A percentile compares a stretch with the other conserved stretches of the same genome.
These are phyloP conservation scores for human (Homo sapiens) DNA, from an alignment of 2,113 vertebrate genomes.

Conservation along the genomic window DNA sequence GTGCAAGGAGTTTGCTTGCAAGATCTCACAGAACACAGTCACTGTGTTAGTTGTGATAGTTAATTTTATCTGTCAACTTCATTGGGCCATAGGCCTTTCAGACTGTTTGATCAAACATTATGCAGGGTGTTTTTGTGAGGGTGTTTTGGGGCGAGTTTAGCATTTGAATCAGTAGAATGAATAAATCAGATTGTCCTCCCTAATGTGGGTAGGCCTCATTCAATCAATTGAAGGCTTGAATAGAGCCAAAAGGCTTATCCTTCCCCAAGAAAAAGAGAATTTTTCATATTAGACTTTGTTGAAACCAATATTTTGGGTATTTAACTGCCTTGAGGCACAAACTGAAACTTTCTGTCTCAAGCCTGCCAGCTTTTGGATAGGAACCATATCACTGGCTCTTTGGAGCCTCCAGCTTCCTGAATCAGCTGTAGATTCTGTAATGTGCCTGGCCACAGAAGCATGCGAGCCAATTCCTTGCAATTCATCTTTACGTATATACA, in stretches of 20 bases:
- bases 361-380: too few relatives aligned
- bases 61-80: neutral
- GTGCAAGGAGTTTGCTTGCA: neutral
- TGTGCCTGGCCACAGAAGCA: neutral
- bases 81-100: neutral
- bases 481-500: neutral
- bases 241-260: too few relatives aligned
- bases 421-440: neutral
- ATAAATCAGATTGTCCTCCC: too few relatives aligned
- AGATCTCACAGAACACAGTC: neutral
- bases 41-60: neutral
- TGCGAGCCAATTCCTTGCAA: neutral
- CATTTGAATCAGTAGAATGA: neutral
- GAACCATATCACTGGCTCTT: too few relatives aligned
- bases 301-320: neutral
- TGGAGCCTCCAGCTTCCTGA: neutral
- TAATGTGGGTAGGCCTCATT: too few relatives aligned
- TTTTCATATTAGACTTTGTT: neutral
- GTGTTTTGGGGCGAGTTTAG: neutral
- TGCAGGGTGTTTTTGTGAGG: too few relatives aligned
- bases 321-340: neutral
- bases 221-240: too few relatives aligned
- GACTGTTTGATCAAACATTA: too few relatives aligned
- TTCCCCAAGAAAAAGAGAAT: neutral
- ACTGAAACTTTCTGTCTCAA: neutral